These are phyloP conservation scores for Daboia siamensis DNA, from an alignment of 2,113 vertebrate species.

Conservation along the genomic window DNA sequence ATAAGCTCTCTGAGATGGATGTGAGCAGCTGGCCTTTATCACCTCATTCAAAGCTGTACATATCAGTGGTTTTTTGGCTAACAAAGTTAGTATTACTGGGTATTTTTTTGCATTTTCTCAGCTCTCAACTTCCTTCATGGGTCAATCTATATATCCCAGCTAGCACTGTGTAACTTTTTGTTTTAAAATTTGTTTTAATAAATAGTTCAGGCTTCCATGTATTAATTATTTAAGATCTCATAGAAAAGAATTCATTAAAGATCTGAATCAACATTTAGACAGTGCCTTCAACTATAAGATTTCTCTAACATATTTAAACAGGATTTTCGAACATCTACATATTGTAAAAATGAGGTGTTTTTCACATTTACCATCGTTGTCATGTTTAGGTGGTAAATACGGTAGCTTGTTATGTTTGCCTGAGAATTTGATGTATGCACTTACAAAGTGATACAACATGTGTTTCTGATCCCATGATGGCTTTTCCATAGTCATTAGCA, in stretches of 20 bases:
- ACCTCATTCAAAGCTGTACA: background rate
- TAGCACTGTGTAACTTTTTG: background rate
- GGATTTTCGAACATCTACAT: conserved; percentile 19
- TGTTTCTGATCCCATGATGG: conserved; percentile 41
- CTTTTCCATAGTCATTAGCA: conserved; percentile 36
- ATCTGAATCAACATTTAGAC: conserved; percentile 31
- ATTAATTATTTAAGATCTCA: conserved; percentile 46
- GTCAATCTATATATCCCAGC: background rate
- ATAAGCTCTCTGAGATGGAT: background rate
- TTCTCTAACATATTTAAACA: conserved; percentile 46
- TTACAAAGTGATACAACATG: background rate
- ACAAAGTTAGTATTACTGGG: background rate
- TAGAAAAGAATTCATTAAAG: conserved; percentile 39
- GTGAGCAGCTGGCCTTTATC: background rate
- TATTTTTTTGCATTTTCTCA: background rate
- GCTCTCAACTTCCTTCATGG: background rate
- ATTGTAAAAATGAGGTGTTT: conserved; percentile 35
- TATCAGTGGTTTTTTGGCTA: background rate
- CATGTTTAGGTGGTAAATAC: conserved; percentile 18
- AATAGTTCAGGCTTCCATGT: conserved; percentile 12
- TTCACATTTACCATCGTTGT: conserved; percentile 36
- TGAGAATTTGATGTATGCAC: background rate
- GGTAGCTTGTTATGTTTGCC: conserved; percentile 47
- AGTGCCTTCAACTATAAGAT: conserved; percentile 48
- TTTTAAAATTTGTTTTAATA: background rate